Conservation (phyloP, 2,113 vertebrate species). For the Otocyon megalotis region DNA sequence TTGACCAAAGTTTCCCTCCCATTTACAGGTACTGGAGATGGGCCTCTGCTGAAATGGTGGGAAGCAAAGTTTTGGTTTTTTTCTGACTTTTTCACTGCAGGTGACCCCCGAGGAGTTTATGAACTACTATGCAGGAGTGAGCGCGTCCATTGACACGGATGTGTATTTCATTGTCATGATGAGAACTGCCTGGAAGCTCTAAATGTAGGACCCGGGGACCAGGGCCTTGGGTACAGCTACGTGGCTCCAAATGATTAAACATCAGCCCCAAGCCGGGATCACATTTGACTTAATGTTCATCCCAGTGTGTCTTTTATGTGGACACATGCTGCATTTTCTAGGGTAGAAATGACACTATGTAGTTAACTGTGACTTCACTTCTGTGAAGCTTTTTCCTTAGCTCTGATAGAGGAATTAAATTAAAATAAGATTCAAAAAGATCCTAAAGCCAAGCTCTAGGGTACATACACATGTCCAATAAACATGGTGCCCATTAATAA, state of each 20-base stretch:
- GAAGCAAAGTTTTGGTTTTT: constrained; percentile 58
- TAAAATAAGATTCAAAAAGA: neutral
- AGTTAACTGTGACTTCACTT: neutral
- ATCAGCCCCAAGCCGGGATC: neutral
- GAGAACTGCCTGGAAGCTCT: constrained; percentile 95
- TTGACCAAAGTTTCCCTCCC: neutral
- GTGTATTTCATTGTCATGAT: constrained; percentile 98
- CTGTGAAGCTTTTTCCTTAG: constrained; percentile 19
- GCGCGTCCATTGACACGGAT: constrained; percentile 95
- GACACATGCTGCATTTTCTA: neutral
- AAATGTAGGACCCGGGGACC: constrained; percentile 53
- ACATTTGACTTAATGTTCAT: neutral
- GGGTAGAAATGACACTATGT: constrained; percentile 3
- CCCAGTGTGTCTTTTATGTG: constrained; percentile 30
- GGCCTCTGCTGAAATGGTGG: neutral
- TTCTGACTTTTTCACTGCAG: constrained; percentile 86
- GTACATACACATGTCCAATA: neutral
- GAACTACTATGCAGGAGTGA: constrained; percentile 97
- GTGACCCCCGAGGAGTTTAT: constrained; percentile 96
- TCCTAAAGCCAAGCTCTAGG: neutral
- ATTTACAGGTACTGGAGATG: constrained; percentile 4
- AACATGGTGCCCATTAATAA: neutral
- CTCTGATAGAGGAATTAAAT: neutral
- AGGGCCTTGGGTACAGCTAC: neutral
- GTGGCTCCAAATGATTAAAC: constrained; percentile 60